Base-by-base conservation (phyloP, 2,888 invertebrate genomes). In the Parnassius mnemosyne region DNA sequence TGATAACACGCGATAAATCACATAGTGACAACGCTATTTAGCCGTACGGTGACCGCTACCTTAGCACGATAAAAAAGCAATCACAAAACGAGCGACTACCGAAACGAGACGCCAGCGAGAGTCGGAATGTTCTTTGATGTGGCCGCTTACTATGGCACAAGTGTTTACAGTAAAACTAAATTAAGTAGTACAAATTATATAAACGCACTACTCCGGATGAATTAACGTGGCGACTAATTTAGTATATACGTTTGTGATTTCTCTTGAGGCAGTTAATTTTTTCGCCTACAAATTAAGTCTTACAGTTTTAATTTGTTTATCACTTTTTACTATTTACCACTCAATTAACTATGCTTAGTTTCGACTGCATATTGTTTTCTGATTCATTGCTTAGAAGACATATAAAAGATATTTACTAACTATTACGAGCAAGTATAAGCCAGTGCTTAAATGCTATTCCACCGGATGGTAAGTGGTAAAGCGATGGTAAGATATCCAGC, bases 41-140 rank as follows among this genome's bases (percentile, higher is more conserved):
- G 52, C 69, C 68, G 70, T 76, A 77, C 76, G 72, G 72, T 77
- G 78, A 70, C 69, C 71, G 68, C 78, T 68, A 66, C 74, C 74
- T 77, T 75, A 76, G 74, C 71, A 71, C 76, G 80, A 83, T 81
- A 87, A 88, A 87, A 87, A 87, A 80, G 76, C 80, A 79, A 84
- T 81, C 80, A 79, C 74, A 77, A 67, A 59, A 79, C 75, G 71
- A 77, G 77, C 76, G 81, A 81, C 85, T 87, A 87, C 87, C 83
- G 85, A 82, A 83, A 81, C 78, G 77, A 76, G 77, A 78, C 78
- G 78, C 69, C 67, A 68, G 71, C 74, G 68, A 74, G 74, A 71
- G 72, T 69, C 69, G 75, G 82, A 79, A 80, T 81, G 72, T 72
- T 71, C 81, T 87, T 88, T 87, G 85, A 85, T 75, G 72, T 73